phyloP scores from a whole-genome alignment of 2,113 vertebrate genomes.

The Cromileptes altivelis region DNA sequence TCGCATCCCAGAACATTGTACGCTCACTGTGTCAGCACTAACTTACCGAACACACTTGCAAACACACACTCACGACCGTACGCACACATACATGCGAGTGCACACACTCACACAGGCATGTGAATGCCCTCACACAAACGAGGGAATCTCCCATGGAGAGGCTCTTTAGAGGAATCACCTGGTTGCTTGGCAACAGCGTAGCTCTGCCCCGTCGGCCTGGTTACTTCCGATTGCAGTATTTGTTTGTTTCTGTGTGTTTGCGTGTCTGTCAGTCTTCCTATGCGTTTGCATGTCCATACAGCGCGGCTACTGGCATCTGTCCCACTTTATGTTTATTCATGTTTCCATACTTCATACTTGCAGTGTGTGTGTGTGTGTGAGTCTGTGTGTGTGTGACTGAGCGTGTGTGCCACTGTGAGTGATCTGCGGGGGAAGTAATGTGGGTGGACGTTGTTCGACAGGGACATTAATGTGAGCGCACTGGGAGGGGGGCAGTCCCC shows the following conservation, averaged over 20 bases:
- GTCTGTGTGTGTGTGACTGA: neutral
- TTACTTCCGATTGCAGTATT: conserved; percentile 72
- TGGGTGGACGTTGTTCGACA: conserved; percentile 71
- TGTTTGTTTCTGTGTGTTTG: conserved; percentile 52
- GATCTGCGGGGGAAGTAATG: conserved; percentile 65
- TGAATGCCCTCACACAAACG: conserved; percentile 75
- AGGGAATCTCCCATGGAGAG: conserved; percentile 83
- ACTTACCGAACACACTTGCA: conserved; percentile 48
- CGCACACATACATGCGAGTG: conserved; percentile 6
- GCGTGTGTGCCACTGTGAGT: conserved; percentile 30
- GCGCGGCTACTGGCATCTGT: neutral
- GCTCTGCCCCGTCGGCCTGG: conserved; percentile 70
- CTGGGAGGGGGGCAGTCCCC: conserved; percentile 36
- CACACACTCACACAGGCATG: conserved; percentile 40
- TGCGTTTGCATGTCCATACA: neutral
- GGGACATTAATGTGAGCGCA: conserved; percentile 64
- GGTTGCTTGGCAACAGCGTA: conserved; percentile 87
- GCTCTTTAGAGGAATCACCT: conserved; percentile 83
- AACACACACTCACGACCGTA: conserved; percentile 17
- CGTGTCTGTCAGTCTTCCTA: neutral
- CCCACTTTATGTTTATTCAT: conserved; percentile 14
- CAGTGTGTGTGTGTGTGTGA: neutral
- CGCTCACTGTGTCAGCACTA: conserved; percentile 69
- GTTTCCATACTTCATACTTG: neutral
- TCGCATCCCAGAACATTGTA: conserved; percentile 51